Conservation (phyloP, 2,888 invertebrate genomes). For the Busseola fusca region DNA sequence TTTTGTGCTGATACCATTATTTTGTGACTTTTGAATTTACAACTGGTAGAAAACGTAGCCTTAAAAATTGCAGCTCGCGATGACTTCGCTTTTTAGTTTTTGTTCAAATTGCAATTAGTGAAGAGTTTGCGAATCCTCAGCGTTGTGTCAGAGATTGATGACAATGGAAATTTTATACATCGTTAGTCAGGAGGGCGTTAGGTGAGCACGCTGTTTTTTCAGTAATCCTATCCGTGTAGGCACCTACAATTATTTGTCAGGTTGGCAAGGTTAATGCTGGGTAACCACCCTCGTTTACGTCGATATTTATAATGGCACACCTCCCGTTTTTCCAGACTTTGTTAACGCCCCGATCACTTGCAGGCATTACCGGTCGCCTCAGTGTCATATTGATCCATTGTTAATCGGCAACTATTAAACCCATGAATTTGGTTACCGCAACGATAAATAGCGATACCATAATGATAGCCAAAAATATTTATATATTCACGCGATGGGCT, state of each 20-base stretch:
- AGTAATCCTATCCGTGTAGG: conserved; percentile 82
- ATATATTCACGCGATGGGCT: conserved; percentile 66
- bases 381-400: conserved; percentile 66
- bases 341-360: conserved; percentile 55
- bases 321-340: conserved; percentile 51
- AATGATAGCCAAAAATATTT: conserved; percentile 73
- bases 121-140: conserved; percentile 87
- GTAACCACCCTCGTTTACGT: conserved; percentile 68
- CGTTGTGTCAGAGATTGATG: conserved; percentile 89
- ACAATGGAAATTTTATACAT: conserved; percentile 89
- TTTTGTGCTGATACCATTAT: conserved; percentile 64
- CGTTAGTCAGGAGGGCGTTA: conserved; percentile 87
- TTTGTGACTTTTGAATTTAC: conserved; percentile 69
- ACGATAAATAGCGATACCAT: conserved; percentile 74
- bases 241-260: conserved; percentile 78
- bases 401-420: conserved; percentile 76
- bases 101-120: conserved; percentile 89
- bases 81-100: conserved; percentile 88
- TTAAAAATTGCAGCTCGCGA: conserved; percentile 84
- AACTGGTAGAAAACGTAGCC: conserved; percentile 79
- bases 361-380: conserved; percentile 47
- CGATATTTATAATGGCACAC: conserved; percentile 64
- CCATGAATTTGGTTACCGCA: conserved; percentile 78
- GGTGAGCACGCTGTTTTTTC: conserved; percentile 85
- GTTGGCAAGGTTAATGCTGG: conserved; percentile 71